phyloP scores from a whole-genome alignment of 1,140 invertebrate species.

The Temnothorax curvispinosus region DNA sequence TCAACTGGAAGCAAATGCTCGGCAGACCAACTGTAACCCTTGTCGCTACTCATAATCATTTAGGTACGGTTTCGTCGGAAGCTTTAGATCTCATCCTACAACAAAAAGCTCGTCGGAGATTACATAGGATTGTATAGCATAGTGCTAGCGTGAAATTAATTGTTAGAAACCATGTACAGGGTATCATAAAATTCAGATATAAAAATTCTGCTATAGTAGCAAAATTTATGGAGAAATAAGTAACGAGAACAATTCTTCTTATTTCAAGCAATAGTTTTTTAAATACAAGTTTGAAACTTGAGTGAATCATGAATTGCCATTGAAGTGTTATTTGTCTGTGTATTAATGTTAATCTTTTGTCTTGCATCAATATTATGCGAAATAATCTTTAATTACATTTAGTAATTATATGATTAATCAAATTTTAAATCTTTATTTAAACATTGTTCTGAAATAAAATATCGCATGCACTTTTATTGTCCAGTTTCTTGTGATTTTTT shows the following conservation, averaged over 20 bases:
- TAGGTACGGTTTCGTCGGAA: constrained; percentile 88
- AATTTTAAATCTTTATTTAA: constrained; percentile 6
- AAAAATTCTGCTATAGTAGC: not conserved
- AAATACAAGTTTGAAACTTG: not conserved
- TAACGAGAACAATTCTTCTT: not conserved
- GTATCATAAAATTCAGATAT: not conserved
- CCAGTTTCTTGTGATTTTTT: not conserved
- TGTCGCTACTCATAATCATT: constrained; percentile 91
- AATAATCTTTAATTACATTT: not conserved
- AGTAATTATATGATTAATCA: not conserved
- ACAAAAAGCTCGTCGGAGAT: constrained; percentile 27
- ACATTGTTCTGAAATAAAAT: not conserved
- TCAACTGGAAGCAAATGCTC: constrained; percentile 96
- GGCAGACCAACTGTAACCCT: constrained; percentile 95
- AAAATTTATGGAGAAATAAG: not conserved
- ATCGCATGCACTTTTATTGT: not conserved
- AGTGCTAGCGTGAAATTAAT: constrained; percentile 4
- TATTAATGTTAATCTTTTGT: not conserved
- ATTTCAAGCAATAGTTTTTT: not conserved
- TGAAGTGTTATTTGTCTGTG: not conserved
- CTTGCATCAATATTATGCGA: not conserved
- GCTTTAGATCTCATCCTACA: constrained; percentile 63
- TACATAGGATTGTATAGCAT: constrained; percentile 3
- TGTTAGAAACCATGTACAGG: constrained; percentile 26
- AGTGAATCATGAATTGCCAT: not conserved